Base-by-base conservation (phyloP, 2,113 vertebrate genomes). In the Trachemys scripta region DNA sequence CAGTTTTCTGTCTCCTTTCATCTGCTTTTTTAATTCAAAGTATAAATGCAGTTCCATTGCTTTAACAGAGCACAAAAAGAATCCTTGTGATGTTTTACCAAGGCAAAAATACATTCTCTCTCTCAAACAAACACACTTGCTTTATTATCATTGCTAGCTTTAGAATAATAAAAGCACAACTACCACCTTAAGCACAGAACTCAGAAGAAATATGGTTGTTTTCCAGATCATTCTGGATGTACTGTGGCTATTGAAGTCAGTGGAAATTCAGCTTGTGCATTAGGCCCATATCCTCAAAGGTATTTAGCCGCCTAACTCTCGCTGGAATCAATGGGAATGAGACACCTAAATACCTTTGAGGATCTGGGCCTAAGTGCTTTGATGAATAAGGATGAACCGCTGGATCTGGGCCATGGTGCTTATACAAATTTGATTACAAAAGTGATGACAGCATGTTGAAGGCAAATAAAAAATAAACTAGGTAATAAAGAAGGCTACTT, bases 1-100 rank as follows among this genome's bases (percentile, higher is more conserved):
- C 35, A 0, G 10, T 85, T 83, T 69, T 86, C 93, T 91, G 84
- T 82, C 85, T 96, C 65, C 92, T 98, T 98, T 97, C 51, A 97
- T 96, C 89, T 92, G 29, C 79, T 95, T 96, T 97, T 97, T 94
- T 92, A 89, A 91, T 94, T 91, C 93, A 97, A 97, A 95, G 95
- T 90, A 78, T 42, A 85, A 97, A 97, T 84, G n/a, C 59, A 83
- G 91, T 94, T 95, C 82, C 78, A 85, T 75, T 92, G 91, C 22
- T 96, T 94, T 82, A 85, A 87, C 59, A 87, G 76, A 38, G 88
- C 90, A 97, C 53, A 86, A 38, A 94, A 89, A 81, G 72, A 82
- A 85, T 94, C 65, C 88, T 88, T 88, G 62, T 89, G 76, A 87
- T 94, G 87, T 82, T 96, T 96, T 90, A 90, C 78, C 80, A 92